Conservation (phyloP, 2,888 invertebrate genomes). For the Thysanoteuthis rhombus region DNA sequence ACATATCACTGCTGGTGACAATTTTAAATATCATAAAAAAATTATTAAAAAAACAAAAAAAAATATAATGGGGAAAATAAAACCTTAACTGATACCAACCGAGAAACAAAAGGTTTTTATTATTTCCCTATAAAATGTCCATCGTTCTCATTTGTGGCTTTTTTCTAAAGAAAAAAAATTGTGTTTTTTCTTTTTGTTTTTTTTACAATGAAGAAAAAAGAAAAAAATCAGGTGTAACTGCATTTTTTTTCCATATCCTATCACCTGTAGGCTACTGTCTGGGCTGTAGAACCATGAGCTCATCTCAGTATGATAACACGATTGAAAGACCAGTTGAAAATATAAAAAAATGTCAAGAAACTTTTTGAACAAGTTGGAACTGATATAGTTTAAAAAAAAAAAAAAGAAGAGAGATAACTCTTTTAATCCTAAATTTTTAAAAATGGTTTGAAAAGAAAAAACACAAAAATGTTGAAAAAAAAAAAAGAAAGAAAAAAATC, state of each 20-base stretch:
- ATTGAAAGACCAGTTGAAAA: not conserved
- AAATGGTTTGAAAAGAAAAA: slow-evolving; percentile 19
- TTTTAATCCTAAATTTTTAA: not conserved
- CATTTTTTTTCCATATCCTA: not conserved
- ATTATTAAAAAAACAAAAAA: not conserved
- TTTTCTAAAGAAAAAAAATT: not conserved
- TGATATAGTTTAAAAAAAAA: not conserved
- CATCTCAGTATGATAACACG: not conserved
- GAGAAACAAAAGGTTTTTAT: not conserved
- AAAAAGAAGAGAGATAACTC: not conserved
- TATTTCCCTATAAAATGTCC: not conserved
- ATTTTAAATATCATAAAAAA: not conserved
- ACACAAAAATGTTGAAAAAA: not conserved
- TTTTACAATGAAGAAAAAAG: not conserved
- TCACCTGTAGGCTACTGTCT: not conserved
- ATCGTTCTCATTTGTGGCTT: slow-evolving; percentile 12
- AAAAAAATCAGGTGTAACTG: not conserved
- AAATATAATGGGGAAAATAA: not conserved
- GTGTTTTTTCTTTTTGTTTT: not conserved
- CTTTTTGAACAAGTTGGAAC: not conserved
- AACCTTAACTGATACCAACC: not conserved
- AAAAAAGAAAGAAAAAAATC: not conserved
- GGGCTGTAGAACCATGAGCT: not conserved
- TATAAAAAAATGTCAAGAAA: not conserved
- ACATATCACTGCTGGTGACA: slow-evolving; percentile 23